Conservation (phyloP, 1,140 invertebrate genomes). For the Helicoverpa armigera region DNA sequence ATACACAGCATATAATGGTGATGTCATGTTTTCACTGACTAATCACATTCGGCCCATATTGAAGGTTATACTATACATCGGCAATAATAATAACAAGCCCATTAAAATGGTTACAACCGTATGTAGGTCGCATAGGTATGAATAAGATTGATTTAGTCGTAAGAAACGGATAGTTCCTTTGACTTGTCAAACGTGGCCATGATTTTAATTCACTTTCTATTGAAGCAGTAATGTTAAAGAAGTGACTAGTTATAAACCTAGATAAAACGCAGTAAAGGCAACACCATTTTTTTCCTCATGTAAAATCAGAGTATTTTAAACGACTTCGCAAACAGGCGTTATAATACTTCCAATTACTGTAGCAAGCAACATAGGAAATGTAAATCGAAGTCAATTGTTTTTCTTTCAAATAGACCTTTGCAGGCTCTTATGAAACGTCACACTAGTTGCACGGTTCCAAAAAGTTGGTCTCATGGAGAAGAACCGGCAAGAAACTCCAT, state of each 20-base stretch:
- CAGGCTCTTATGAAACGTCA: no score
- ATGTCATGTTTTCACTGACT: constrained; percentile 52
- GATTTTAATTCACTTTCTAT: no score
- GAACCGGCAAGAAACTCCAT: no score
- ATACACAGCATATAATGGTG: constrained; percentile 47
- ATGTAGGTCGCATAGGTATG: constrained; percentile 31
- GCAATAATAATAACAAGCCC: constrained; percentile 20
- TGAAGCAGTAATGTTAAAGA: background rate
- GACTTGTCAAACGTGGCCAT: background rate
- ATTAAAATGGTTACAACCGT: constrained; percentile 42
- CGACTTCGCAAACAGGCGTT: background rate
- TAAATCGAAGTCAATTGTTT: no score
- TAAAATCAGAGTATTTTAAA: background rate
- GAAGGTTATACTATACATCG: constrained; percentile 9
- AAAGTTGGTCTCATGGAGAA: no score
- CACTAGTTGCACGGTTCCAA: no score
- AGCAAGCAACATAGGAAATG: no score
- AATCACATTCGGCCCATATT: constrained; percentile 31
- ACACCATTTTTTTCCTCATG: background rate
- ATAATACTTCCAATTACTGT: no score
- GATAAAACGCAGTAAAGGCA: no score
- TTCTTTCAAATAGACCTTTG: no score
- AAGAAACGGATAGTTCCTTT: constrained; percentile 2
- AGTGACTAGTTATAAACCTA: background rate
- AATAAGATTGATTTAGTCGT: constrained; percentile 26